Evolutionary conservation across 2,797 vertebrate species (phyloP).

Genomic region (Paedocypris micromegethes): DNA sequence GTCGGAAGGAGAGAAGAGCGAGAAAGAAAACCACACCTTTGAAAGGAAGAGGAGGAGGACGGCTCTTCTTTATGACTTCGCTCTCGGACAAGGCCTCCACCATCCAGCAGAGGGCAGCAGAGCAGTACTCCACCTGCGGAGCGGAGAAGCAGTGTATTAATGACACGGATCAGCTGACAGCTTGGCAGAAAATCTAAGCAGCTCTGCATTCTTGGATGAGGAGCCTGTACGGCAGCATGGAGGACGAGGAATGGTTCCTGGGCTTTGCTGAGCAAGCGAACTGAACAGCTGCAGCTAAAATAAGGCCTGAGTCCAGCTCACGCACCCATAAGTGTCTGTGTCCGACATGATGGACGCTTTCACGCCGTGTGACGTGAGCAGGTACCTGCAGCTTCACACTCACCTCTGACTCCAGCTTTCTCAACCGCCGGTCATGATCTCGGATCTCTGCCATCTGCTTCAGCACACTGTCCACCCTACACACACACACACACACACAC

Average conservation of each 20-base stretch:
- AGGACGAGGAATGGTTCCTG: conserved; percentile 36
- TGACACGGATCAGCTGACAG: conserved; percentile 2
- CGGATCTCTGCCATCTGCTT: conserved; percentile 74
- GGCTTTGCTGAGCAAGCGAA: conserved; percentile 54
- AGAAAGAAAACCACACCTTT: conserved; percentile 49
- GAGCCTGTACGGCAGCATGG: conserved; percentile 2
- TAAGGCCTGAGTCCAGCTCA: conserved; percentile 40
- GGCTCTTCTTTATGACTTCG: conserved; percentile 57
- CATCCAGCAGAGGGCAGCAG: conserved; percentile 74
- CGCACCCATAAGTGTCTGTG: conserved; percentile 1
- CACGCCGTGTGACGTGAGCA: no score
- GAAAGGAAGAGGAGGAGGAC: conserved; percentile 49
- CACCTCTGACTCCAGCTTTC: conserved; percentile 73
- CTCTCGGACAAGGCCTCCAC: conserved; percentile 71
- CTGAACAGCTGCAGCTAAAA: conserved; percentile 55
- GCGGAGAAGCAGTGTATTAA: conserved; percentile 17
- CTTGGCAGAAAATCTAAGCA: conserved; percentile 19
- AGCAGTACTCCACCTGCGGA: conserved; percentile 74
- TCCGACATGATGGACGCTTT: not conserved
- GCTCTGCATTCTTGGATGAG: conserved; percentile 25
- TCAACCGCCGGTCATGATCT: conserved; percentile 72
- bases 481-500: conserved; percentile 38
- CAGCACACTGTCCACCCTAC: conserved; percentile 75
- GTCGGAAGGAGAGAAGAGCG: conserved; percentile 9
- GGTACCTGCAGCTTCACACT: conserved; percentile 26